phyloP scores from a whole-genome alignment of 2,888 invertebrate species.

The Cheilosia pagana region DNA sequence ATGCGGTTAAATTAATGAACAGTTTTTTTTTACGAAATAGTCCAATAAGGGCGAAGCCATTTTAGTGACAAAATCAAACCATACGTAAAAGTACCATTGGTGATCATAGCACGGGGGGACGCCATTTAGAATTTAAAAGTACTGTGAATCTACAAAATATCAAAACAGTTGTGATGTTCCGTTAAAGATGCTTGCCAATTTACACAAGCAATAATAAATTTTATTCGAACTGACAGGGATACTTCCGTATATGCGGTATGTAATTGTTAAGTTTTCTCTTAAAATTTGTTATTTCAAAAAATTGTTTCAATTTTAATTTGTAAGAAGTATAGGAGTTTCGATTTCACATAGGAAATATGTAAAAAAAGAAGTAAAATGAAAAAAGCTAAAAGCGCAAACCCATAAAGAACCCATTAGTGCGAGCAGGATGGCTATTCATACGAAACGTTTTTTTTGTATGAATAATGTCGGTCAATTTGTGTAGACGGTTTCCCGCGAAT shows the following conservation, averaged over 20 bases:
- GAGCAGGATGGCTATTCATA: slow-evolving; percentile 20
- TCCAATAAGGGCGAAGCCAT: slow-evolving; percentile 68
- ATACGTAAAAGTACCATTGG: slow-evolving; percentile 66
- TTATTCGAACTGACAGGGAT: not conserved
- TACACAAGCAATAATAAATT: slow-evolving; percentile 1
- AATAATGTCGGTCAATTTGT: slow-evolving; percentile 5
- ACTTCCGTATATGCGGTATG: slow-evolving; percentile 25
- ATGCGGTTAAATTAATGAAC: too few relatives aligned
- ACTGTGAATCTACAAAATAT: slow-evolving; percentile 33
- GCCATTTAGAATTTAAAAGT: slow-evolving; percentile 54
- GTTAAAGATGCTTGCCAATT: slow-evolving; percentile 21
- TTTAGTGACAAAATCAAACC: slow-evolving; percentile 40
- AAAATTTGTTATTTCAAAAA: slow-evolving; percentile 16
- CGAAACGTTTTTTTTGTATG: not conserved
- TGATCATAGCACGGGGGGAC: slow-evolving; percentile 51
- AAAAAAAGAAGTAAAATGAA: not conserved
- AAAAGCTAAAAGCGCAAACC: not conserved
- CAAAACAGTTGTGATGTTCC: slow-evolving; percentile 57
- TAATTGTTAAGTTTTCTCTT: slow-evolving; percentile 16
- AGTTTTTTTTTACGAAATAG: not conserved
- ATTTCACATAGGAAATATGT: slow-evolving; percentile 22
- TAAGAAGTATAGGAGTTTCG: slow-evolving; percentile 8
- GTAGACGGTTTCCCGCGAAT: slow-evolving; percentile 34
- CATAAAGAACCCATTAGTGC: slow-evolving; percentile 3
- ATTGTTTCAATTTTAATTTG: not conserved